phyloP scores from a whole-genome alignment of 2,888 invertebrate genomes.

The Cyrtodaria siliqua region DNA sequence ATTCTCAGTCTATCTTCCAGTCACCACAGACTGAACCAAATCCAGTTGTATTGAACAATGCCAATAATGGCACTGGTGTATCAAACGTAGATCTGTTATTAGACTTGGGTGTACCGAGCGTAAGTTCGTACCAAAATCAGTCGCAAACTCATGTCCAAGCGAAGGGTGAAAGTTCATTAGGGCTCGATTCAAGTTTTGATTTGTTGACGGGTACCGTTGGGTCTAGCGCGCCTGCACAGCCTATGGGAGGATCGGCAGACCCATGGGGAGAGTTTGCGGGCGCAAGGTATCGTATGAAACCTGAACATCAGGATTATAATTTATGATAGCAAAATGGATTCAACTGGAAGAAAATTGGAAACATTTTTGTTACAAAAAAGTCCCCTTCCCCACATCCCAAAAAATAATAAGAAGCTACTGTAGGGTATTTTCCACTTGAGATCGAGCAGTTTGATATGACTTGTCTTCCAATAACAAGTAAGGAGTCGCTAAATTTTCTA shows the following conservation, averaged over 20 bases:
- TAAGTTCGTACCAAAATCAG: conserved; percentile 17
- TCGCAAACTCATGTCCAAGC: conserved; percentile 16
- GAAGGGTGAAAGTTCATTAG: conserved; percentile 41
- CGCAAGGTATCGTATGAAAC: conserved; percentile 59
- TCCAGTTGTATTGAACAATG: background rate
- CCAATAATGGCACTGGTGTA: conserved; percentile 4
- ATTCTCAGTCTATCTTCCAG: conserved; percentile 11
- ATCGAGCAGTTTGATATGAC: too few species aligned
- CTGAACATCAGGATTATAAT: too few species aligned
- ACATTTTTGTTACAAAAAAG: too few species aligned
- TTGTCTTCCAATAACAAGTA: too few species aligned
- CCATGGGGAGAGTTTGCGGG: conserved; percentile 82
- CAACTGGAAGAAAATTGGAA: too few species aligned
- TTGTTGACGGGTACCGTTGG: conserved; percentile 30
- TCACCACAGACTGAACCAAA: conserved; percentile 10
- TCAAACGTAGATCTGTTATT: conserved; percentile 69
- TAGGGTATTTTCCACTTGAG: too few species aligned
- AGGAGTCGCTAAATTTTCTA: too few species aligned
- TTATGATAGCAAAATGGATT: too few species aligned
- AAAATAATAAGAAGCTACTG: too few species aligned
- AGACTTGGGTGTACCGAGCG: conserved; percentile 54
- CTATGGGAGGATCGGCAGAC: conserved; percentile 61
- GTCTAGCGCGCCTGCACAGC: conserved; percentile 39
- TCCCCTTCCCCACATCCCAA: too few species aligned
- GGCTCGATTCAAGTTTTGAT: conserved; percentile 51